phyloP scores from a whole-genome alignment of 2,113 vertebrate genomes.

The Osmerus eperlanus region DNA sequence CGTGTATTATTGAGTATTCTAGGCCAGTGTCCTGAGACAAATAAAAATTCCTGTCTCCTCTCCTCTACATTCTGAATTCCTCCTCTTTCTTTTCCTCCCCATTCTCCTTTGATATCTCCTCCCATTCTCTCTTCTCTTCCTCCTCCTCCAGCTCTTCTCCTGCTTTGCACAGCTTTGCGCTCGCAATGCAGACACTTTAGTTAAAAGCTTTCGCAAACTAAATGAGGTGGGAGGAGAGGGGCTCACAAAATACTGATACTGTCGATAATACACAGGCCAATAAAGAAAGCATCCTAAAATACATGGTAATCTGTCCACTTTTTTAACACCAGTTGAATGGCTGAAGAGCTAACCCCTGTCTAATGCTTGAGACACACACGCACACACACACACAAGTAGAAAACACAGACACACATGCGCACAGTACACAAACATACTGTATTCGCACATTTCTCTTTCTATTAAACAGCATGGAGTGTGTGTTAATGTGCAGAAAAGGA shows the following conservation, averaged over 20 bases:
- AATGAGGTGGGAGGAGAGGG: background rate
- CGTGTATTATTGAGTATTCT: slow-evolving; percentile 63
- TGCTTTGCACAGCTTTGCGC: slow-evolving; percentile 1
- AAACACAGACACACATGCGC: background rate
- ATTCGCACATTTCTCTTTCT: too few relatives aligned
- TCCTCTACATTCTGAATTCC: slow-evolving; percentile 64
- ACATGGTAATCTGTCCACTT: background rate
- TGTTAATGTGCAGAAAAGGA: background rate
- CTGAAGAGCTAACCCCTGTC: background rate
- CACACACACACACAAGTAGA: background rate
- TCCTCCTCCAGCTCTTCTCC: slow-evolving; percentile 18
- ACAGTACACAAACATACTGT: background rate
- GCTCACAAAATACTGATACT: background rate
- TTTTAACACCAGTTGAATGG: background rate
- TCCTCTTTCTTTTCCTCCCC: slow-evolving; percentile 26
- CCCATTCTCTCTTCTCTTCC: background rate
- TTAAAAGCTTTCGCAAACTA: background rate
- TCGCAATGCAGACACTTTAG: slow-evolving; percentile 30
- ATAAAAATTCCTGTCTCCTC: slow-evolving; percentile 65
- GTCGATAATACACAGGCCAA: background rate
- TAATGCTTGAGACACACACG: background rate
- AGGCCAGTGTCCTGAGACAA: slow-evolving; percentile 38
- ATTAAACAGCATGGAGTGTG: too few relatives aligned
- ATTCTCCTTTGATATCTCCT: slow-evolving; percentile 6
- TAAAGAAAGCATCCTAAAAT: background rate